Evolutionary conservation across 2,113 vertebrate genomes (phyloP).

Genomic region (Electrona antarctica): DNA sequence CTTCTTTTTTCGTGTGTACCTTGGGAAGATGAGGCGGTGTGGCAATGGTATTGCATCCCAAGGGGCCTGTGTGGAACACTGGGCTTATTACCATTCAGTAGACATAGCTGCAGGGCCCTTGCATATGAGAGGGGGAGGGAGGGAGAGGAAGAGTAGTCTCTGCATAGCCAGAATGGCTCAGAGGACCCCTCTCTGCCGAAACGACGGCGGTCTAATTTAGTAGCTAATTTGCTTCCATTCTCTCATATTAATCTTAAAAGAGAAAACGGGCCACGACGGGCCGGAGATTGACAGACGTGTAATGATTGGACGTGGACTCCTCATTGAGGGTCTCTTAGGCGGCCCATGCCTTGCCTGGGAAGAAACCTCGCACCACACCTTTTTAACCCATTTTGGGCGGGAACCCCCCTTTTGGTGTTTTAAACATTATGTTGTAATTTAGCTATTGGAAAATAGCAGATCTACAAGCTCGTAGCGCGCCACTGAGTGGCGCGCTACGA

Average conservation of each 20-base stretch:
- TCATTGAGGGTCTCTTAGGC: slow-evolving; percentile 45
- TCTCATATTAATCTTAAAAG: slow-evolving; percentile 77
- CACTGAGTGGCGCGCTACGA: too few relatives aligned
- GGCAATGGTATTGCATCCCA: slow-evolving; percentile 14
- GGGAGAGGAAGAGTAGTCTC: background rate
- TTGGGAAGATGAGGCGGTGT: slow-evolving; percentile 17
- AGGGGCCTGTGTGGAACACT: slow-evolving; percentile 18
- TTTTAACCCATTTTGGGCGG: too few relatives aligned
- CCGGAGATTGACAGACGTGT: slow-evolving; percentile 75
- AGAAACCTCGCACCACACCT: slow-evolving; percentile 59
- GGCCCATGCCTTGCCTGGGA: slow-evolving; percentile 38
- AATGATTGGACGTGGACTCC: slow-evolving; percentile 63
- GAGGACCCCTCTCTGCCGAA: slow-evolving; percentile 55
- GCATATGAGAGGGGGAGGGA: background rate
- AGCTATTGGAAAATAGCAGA: too few relatives aligned
- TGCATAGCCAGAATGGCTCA: slow-evolving; percentile 34
- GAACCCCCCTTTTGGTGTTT: too few relatives aligned
- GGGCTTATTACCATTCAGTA: slow-evolving; percentile 47
- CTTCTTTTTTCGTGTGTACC: slow-evolving; percentile 15
- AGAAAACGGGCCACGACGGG: slow-evolving; percentile 67
- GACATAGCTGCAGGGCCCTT: slow-evolving; percentile 23
- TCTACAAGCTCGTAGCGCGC: too few relatives aligned
- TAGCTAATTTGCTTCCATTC: slow-evolving; percentile 78
- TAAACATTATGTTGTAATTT: too few relatives aligned
- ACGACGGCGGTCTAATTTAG: slow-evolving; percentile 70